Conservation (phyloP, 2,797 vertebrate genomes). For the Megaceryle alcyon region DNA sequence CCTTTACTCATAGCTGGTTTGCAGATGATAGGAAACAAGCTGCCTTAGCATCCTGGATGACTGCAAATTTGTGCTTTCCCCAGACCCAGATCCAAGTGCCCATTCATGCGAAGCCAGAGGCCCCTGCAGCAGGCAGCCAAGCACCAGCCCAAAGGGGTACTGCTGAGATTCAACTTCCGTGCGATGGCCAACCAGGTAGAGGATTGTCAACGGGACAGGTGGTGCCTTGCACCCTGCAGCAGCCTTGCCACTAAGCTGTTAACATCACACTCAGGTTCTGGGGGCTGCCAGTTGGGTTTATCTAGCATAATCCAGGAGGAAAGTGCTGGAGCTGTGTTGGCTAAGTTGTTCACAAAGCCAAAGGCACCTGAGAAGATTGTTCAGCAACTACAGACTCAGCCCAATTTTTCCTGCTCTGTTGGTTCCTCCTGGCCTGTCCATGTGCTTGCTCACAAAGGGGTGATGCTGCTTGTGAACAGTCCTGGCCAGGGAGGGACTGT, state of each 20-base stretch:
- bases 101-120: slow-evolving; percentile 34
- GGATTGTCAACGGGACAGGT: neutral
- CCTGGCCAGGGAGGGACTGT: neutral
- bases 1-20: neutral
- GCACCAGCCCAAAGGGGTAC: slow-evolving; percentile 72
- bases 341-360: neutral
- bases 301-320: neutral
- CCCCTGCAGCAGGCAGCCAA: neutral
- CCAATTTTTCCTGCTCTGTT: neutral
- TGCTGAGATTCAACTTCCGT: slow-evolving; percentile 78
- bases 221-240: neutral
- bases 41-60: neutral
- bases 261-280: neutral
- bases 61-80: neutral
- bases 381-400: slow-evolving; percentile 30
- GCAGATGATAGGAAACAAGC: neutral
- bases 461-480: neutral
- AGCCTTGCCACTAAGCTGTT: slow-evolving; percentile 8
- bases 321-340: neutral
- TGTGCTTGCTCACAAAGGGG: neutral
- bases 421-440: neutral
- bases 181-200: slow-evolving; percentile 80
- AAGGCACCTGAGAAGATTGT: slow-evolving; percentile 37
- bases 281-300: slow-evolving; percentile 22
- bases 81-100: slow-evolving; percentile 40